Evolutionary conservation across 2,113 vertebrate species (phyloP), one percentile per base, ranked within the genome.

Genomic region (Orthonyx spaldingii): DNA sequence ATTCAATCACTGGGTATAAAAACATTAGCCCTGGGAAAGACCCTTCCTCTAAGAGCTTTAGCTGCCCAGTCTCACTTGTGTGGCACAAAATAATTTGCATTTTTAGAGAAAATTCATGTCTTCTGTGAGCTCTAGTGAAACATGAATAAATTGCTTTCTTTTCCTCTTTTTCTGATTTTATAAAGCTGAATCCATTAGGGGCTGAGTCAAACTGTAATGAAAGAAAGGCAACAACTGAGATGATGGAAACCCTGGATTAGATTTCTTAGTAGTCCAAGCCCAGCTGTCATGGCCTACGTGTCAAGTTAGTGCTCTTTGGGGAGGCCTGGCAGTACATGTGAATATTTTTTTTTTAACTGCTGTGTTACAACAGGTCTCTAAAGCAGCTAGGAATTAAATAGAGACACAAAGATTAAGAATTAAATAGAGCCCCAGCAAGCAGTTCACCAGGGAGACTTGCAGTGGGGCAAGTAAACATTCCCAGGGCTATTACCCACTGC

Each of bases 271-370:
- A 96, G 97, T 88, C 97, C 79, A 91, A 92, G 75, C 95, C 88
- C 90, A 66, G 87, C 77, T 95, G 93, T 95, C 93, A 84, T 39
- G 82, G 93, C 89, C 95, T 88, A 87, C 93, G 95, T 98, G 98
- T 98, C 98, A 98, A 98, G 98, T 98, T 98, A 97, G 97, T 97
- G 98, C 97, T 98, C 98, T 98, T 98, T 95, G 95, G 98, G 98
- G 98, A 98, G 96, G 86, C 93, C 96, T 80, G 74, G 97, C 98
- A 97, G 98, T 98, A 98, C 95, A 90, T 93, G 93, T 96, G 98
- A 97, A 98, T 98, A 91, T 97, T 98, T 98, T 97, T 59, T 92
- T 92, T 96, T 96, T 90, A 97, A 95, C 94, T 95, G 87, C 95
- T 93, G 60, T 69, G 75, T 92, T 97, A 94, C 93, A 97, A 96